phyloP scores from a whole-genome alignment of 2,113 vertebrate genomes.

The Centropus unirufus region DNA sequence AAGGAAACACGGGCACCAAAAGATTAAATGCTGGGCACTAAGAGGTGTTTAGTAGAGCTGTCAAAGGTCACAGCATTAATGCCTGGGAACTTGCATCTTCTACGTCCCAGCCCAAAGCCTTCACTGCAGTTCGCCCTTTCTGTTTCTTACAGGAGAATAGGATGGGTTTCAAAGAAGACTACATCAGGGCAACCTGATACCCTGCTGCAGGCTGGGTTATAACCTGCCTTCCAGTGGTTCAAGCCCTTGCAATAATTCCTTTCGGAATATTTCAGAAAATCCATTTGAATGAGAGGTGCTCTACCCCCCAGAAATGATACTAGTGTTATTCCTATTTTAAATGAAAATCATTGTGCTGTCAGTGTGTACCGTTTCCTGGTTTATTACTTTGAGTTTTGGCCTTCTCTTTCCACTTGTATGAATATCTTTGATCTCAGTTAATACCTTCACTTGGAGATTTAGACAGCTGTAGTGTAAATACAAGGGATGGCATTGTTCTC shows the following conservation, averaged over 20 bases:
- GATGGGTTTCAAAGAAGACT: not conserved
- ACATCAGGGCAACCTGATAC: not conserved
- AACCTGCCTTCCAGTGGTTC: not conserved
- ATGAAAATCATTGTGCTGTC: constrained; percentile 20
- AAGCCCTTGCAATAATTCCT: not conserved
- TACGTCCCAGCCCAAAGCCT: not conserved
- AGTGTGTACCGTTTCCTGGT: constrained; percentile 2
- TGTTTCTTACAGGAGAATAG: not conserved
- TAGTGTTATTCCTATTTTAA: not conserved
- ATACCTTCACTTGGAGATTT: constrained; percentile 43
- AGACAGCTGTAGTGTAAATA: constrained; percentile 20
- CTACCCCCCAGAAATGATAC: not conserved
- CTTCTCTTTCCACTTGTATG: not conserved
- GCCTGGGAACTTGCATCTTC: not conserved
- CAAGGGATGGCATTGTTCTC: constrained; percentile 50
- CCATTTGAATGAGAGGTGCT: not conserved
- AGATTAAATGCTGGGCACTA: not conserved
- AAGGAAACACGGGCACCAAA: not conserved
- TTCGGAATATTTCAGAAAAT: constrained; percentile 12
- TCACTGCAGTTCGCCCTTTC: not conserved
- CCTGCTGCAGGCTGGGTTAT: not conserved
- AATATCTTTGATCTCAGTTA: constrained; percentile 61
- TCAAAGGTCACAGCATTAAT: not conserved
- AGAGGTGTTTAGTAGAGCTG: not conserved
- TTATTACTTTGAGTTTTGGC: constrained; percentile 17